Conservation (phyloP, 2,113 vertebrate species). For the Psilopsiagon aymara region DNA sequence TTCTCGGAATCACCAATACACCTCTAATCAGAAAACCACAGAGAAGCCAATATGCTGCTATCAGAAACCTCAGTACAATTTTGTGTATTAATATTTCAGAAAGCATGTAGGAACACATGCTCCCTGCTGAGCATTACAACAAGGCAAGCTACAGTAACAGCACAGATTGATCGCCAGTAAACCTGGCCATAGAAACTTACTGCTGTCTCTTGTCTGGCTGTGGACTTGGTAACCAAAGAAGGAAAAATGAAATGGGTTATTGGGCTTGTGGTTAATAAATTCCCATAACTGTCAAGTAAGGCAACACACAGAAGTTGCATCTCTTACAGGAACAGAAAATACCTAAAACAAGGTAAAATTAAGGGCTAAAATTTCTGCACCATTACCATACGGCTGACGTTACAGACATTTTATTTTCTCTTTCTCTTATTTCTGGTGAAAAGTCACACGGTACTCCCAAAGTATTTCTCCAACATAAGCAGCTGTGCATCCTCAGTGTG, state of each 20-base stretch:
- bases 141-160: constrained; percentile 67
- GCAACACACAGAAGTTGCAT: constrained; percentile 12
- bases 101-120: constrained; percentile 74
- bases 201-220: constrained; percentile 66
- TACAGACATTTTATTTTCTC: not conserved
- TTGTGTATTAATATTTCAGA: constrained; percentile 92
- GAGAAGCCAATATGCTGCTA: constrained; percentile 82
- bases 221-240: constrained; percentile 48
- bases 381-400: not conserved
- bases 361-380: not conserved
- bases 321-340: constrained; percentile 65
- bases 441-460: not conserved
- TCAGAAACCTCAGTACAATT: constrained; percentile 86
- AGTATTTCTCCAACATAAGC: not conserved
- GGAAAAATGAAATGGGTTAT: constrained; percentile 72
- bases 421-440: not conserved
- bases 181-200: not conserved
- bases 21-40: constrained; percentile 84
- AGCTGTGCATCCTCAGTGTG: fast-evolving
- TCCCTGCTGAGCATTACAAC: constrained; percentile 81
- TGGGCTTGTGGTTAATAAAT: constrained; percentile 75
- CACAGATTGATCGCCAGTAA: constrained; percentile 52
- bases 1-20: constrained; percentile 88
- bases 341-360: not conserved
- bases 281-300: constrained; percentile 68